Evolutionary conservation across 2,888 invertebrate species (phyloP), one percentile per base, ranked within the genome.

Genomic region (Branchellion lobata): DNA sequence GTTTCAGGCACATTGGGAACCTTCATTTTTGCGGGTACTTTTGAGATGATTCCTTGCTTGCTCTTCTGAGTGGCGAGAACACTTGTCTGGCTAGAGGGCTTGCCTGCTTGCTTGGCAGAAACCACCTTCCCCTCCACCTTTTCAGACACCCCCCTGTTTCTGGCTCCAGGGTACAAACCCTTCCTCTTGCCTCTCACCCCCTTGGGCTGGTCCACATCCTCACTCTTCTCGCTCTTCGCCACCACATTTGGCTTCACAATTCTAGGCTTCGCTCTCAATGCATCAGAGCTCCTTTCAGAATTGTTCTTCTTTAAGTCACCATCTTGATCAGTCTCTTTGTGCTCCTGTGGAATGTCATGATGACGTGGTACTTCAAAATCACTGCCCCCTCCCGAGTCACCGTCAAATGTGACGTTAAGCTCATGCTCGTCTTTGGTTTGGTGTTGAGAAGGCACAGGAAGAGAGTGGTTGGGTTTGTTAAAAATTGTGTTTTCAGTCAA

Each of bases 101-200:
- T 73, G 27, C 24, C 40, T n/a, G 33, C 36, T 33, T 33, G 36
- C 47, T 73, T 73, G 11, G 21, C 3, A 47, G 40, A 24, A 21
- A n/a, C 40, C 14, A 11, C 31, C 33, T 75, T 47, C 14, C 51
- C 33, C 14, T 51, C 72, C 8, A 29, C 14, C 27, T 69, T 69
- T 47, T 69, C 51, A 21, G 29, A 21, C n/a, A n/a, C n/a, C n/a
- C n/a, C 8, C 29, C 21, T 24, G 61, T 36, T 34, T 68, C 47
- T 33, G 27, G 0, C 78, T 21, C 68, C 77, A 1, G 69, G 18
- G 51, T 81, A 81, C 33, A 81, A 31, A 11, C n/a, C 69, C 53
- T 79, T 81, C 61, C 81, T 47, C n/a, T 74, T 57, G 8, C 81
- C 81, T 74, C 81, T 57, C 27, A 81, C 68, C 3, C 31, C 79